Percentiles rank a stretch among this genome's conserved stretches.
These are phyloP conservation scores for Maniola hyperantus DNA, from an alignment of 2,888 invertebrate genomes.

Conservation along the genomic window DNA sequence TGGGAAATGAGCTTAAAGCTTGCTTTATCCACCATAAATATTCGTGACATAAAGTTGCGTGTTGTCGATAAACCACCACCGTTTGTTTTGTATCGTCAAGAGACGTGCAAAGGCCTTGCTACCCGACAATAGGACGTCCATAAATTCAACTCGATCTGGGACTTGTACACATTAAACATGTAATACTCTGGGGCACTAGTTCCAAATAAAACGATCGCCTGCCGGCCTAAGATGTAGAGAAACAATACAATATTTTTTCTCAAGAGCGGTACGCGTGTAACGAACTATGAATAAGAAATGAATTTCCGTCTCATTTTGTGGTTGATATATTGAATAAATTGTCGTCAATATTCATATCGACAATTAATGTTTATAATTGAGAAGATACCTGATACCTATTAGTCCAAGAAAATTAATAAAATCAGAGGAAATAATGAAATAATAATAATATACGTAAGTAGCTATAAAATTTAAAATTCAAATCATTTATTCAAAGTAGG, in stretches of 20 bases:
- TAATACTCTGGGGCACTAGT: constrained; percentile 21
- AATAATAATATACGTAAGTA: too few relatives aligned
- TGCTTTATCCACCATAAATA: too few relatives aligned
- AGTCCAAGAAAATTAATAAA: too few relatives aligned
- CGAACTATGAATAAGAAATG: constrained; percentile 14
- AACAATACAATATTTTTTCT: constrained; percentile 18
- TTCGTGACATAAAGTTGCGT: constrained; percentile 47
- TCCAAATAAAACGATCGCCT: constrained; percentile 21
- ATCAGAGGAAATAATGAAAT: too few relatives aligned
- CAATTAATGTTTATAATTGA: too few relatives aligned
- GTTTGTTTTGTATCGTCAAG: constrained; percentile 54
- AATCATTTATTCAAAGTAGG: too few relatives aligned
- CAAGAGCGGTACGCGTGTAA: not conserved
- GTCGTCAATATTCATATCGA: too few relatives aligned
- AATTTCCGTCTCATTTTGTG: not conserved
- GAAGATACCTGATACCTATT: too few relatives aligned
- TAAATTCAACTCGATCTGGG: constrained; percentile 23
- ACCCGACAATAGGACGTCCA: constrained; percentile 47
- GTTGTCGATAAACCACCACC: constrained; percentile 50
- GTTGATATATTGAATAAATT: not conserved
- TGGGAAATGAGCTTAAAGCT: too few relatives aligned
- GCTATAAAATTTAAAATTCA: too few relatives aligned
- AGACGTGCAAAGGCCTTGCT: constrained; percentile 54
- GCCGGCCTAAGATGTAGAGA: constrained; percentile 11
- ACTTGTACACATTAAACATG: constrained; percentile 21